phyloP scores from a whole-genome alignment of 2,113 vertebrate species.

The Lucifuga dentata region DNA sequence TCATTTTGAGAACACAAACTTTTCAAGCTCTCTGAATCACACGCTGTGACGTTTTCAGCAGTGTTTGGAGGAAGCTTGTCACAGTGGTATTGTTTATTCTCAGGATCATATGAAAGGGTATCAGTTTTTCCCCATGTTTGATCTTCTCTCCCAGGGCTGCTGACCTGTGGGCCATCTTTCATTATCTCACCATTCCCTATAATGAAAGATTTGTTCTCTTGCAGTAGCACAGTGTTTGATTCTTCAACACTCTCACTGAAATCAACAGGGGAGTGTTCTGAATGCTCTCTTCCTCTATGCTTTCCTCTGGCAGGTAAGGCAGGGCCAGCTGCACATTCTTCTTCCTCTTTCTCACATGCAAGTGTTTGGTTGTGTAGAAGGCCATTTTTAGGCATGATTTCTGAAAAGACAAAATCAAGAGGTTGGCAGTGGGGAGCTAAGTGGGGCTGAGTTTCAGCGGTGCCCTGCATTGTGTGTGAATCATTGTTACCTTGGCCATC shows the following conservation, averaged over 20 bases:
- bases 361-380: slow-evolving; percentile 74
- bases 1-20: slow-evolving; percentile 13
- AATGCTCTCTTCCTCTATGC: slow-evolving; percentile 33
- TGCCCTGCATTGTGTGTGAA: neutral
- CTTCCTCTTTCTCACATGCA: slow-evolving; percentile 60
- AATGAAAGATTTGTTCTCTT: slow-evolving; percentile 36
- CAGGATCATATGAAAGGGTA: neutral
- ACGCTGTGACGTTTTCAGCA: slow-evolving; percentile 3
- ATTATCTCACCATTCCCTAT: slow-evolving; percentile 56
- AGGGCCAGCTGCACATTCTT: slow-evolving; percentile 68
- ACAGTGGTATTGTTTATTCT: slow-evolving; percentile 11
- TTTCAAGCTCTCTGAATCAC: slow-evolving; percentile 38
- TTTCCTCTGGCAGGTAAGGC: slow-evolving; percentile 76
- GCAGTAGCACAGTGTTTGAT: slow-evolving; percentile 43
- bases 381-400: slow-evolving; percentile 79
- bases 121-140: slow-evolving; percentile 24
- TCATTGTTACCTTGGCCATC: slow-evolving; percentile 52
- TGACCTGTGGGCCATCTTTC: slow-evolving; percentile 36
- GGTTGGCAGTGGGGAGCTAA: slow-evolving; percentile 57
- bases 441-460: slow-evolving; percentile 16
- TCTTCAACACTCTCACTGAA: slow-evolving; percentile 37
- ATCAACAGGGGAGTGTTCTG: slow-evolving; percentile 32
- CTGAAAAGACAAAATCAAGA: slow-evolving; percentile 75
- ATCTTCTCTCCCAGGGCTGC: slow-evolving; percentile 16
- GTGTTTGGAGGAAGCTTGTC: slow-evolving; percentile 12